Base-by-base conservation (phyloP, 2,113 vertebrate species). In the Pteronura brasiliensis region DNA sequence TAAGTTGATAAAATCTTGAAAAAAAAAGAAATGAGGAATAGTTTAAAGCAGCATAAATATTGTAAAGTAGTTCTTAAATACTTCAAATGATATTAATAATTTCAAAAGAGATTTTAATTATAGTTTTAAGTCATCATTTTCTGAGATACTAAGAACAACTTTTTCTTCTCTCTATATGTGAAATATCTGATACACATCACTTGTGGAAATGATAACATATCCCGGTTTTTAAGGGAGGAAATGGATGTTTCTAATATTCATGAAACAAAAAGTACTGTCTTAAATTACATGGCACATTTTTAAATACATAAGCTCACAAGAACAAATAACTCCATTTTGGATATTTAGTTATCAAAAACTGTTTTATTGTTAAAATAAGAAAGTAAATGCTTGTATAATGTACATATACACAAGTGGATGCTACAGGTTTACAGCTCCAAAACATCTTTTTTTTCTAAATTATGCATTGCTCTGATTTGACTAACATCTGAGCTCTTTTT, bases 351-450 rank as follows among this genome's bases (percentile, higher is more conserved):
- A 72, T 61, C n/a, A 95, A 95, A 97, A 93, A 57, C 29, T 84
- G 18, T 69, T 96, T 93, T 96, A 87, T 42, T 89, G 13, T 79
- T 98, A 84, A 92, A 91, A 91, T 94, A 36, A 59, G 9, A 92
- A 92, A 77, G 77, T 88, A 93, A 83, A 87, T 93, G 36, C 29
- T 63, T 89, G 49, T 44, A 92, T 74, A 81, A 69, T 65, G 29
- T 69, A 90, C 57, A 83, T 42, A 5, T 74, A 81, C 49, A 90
- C n/a, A 96, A 93, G 90, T 81, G 49, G 49, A 61, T 95, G 25
- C 63, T 79, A 59, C 21, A 57, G 44, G 14, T 63, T 57, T 74
- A 34, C 8, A 65, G 25, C n/a, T 93, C n/a, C 39, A 88, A 85
- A 95, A 89, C n/a, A 95, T 47, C 7, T 29, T 88, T 96, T 96